These are phyloP conservation scores for Neogobius melanostomus DNA, from an alignment of 2,113 vertebrate genomes.

Conservation along the genomic window DNA sequence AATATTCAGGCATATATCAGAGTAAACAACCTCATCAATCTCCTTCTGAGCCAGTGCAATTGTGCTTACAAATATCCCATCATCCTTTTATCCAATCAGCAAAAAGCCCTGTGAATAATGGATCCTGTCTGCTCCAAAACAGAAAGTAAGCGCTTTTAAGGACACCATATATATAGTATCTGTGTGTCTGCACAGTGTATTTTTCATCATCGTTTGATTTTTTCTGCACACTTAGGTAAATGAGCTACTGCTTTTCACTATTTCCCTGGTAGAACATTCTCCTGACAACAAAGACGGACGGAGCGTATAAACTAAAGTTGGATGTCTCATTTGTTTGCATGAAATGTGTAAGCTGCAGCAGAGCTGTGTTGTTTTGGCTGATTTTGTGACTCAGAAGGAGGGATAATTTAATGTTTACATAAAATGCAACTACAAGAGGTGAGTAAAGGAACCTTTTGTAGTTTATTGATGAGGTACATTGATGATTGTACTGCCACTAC, in stretches of 20 bases:
- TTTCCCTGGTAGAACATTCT: not conserved
- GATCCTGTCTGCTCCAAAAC: not conserved
- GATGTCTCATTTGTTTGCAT: not conserved
- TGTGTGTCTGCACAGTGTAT: not conserved
- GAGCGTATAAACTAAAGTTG: not conserved
- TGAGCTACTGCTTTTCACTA: not conserved
- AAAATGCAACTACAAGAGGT: not conserved
- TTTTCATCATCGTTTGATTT: not conserved
- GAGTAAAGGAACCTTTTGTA: too few relatives aligned
- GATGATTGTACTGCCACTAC: too few relatives aligned
- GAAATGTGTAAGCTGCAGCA: not conserved
- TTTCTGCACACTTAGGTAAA: not conserved
- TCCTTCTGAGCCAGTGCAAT: not conserved
- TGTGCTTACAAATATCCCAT: not conserved
- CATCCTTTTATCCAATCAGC: not conserved
- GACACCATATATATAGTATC: not conserved
- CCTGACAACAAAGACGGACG: not conserved
- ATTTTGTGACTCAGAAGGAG: too few relatives aligned
- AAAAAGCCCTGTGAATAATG: conserved; percentile 1
- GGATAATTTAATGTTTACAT: too few relatives aligned
- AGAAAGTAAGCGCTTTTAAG: not conserved
- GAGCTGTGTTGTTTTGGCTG: not conserved
- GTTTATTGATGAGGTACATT: too few relatives aligned
- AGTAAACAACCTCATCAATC: not conserved
- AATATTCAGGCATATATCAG: not conserved